Conservation (phyloP, 2,113 vertebrate species). For the Neotoma lepida region DNA sequence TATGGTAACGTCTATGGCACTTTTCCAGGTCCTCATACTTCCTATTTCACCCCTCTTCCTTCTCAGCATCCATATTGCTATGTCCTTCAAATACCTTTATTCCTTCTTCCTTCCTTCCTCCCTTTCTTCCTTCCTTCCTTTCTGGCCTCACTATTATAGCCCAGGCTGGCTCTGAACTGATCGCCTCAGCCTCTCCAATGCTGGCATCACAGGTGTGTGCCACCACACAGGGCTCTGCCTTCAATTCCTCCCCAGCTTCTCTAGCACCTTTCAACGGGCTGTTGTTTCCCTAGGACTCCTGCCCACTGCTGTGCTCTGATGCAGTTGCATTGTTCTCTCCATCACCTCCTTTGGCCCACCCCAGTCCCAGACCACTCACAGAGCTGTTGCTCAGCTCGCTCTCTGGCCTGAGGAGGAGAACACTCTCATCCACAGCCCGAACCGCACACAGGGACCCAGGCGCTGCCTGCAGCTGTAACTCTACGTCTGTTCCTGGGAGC, state of each 20-base stretch:
- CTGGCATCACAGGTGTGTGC: too few relatives aligned
- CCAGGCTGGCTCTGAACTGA: neutral
- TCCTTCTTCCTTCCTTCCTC: neutral
- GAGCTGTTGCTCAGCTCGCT: conserved; percentile 81
- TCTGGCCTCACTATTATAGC: neutral
- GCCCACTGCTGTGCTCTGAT: neutral
- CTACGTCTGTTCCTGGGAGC: conserved; percentile 87
- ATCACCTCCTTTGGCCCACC: accelerated
- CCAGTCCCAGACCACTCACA: conserved; percentile 63
- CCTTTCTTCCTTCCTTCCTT: neutral
- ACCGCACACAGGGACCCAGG: conserved; percentile 89
- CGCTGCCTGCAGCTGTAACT: conserved; percentile 83
- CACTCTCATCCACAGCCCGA: conserved; percentile 86
- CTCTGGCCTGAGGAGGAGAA: conserved; percentile 83
- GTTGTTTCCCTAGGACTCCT: neutral
- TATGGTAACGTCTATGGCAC: neutral
- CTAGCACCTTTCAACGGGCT: neutral
- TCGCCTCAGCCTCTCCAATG: neutral
- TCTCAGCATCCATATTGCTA: neutral
- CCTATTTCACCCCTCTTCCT: neutral
- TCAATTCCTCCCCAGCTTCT: neutral
- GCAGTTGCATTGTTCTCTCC: neutral
- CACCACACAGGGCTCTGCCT: neutral
- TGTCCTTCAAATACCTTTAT: neutral
- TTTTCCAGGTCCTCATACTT: neutral